Conservation (phyloP, 2,797 vertebrate species). For the Liasis olivaceus region DNA sequence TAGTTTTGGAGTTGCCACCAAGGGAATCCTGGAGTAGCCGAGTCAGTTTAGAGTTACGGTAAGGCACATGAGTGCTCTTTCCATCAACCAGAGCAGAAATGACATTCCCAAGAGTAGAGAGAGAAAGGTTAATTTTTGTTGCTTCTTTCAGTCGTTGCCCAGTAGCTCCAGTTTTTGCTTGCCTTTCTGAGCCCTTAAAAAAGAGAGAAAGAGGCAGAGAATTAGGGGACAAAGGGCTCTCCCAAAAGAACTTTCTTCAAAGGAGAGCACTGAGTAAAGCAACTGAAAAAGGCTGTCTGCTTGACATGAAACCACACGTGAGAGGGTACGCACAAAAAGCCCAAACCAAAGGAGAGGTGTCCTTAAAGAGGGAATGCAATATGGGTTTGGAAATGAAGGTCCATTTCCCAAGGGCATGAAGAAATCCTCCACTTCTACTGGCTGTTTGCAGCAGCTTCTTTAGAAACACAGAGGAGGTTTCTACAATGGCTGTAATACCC, state of each 20-base stretch:
- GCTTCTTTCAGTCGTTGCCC: conserved; percentile 97
- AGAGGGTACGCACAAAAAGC: background rate
- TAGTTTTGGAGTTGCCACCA: conserved; percentile 98
- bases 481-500: background rate
- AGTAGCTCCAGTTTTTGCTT: conserved; percentile 96
- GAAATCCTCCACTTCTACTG: background rate
- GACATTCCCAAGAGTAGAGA: conserved; percentile 97
- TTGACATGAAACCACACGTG: background rate
- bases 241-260: conserved; percentile 4
- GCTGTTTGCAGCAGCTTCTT: background rate
- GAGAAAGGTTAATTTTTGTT: conserved; percentile 97
- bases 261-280: background rate
- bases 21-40: conserved; percentile 96
- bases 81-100: conserved; percentile 98
- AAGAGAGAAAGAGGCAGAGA: background rate
- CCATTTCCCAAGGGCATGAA: background rate
- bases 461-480: background rate
- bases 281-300: background rate
- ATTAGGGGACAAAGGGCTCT: background rate
- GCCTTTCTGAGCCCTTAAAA: conserved; percentile 91
- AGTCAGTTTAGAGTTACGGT: conserved; percentile 97
- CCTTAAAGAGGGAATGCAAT: background rate
- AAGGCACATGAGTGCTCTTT: conserved; percentile 97
- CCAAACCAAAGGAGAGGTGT: background rate
- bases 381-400: background rate